Conservation (phyloP, 2,888 invertebrate genomes). For the Pomacea canaliculata region DNA sequence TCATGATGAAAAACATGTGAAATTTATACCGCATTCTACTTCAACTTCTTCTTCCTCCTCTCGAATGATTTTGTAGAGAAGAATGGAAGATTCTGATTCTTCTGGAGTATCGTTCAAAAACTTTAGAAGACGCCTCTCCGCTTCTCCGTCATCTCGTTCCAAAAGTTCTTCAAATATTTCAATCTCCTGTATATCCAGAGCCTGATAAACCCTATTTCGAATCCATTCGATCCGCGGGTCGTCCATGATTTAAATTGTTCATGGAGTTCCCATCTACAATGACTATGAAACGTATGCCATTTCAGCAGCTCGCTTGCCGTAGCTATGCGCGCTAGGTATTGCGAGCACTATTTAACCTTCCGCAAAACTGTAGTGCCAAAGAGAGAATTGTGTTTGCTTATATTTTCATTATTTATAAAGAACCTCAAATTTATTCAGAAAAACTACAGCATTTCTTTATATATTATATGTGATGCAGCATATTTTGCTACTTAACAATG, state of each 20-base stretch:
- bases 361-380: too few species aligned
- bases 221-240: constrained; percentile 69
- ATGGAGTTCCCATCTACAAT: too few species aligned
- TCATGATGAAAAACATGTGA: background rate
- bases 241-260: constrained; percentile 59
- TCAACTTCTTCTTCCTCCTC: constrained; percentile 70
- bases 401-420: background rate
- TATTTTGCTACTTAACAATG: background rate
- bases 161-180: constrained; percentile 69
- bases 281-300: too few species aligned
- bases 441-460: background rate
- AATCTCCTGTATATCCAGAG: constrained; percentile 61
- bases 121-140: constrained; percentile 65
- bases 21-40: constrained; percentile 67
- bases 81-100: constrained; percentile 63
- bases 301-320: too few species aligned
- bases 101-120: constrained; percentile 69
- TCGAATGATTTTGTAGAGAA: constrained; percentile 66
- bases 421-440: background rate
- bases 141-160: constrained; percentile 67
- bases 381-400: background rate
- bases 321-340: too few species aligned
- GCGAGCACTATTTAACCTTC: too few species aligned
- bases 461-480: background rate
- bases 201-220: constrained; percentile 63